Evolutionary conservation across 2,888 invertebrate species (phyloP), one percentile per base, ranked within the genome.

Genomic region (Synergus itoensis): DNA sequence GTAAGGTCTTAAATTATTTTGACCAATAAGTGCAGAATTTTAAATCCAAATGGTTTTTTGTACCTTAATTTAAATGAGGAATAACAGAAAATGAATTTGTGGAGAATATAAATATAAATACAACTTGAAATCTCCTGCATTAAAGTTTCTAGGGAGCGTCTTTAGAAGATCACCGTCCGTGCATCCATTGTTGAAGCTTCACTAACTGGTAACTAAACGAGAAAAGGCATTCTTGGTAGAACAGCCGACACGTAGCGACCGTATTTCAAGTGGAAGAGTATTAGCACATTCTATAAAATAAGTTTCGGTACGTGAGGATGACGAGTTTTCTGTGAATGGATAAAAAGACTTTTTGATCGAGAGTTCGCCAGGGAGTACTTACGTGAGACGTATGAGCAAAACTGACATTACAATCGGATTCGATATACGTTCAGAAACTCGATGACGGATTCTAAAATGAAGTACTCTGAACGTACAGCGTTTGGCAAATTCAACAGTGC

Each of bases 211-310:
- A 36, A 63, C 63, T 16, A 40, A 63, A 63, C 9, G 40, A 28
- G 36, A 16, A 36, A 16, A 63, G 16, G 36, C 40, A 36, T 63
- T 63, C 8, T 3, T 8, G 16, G 8, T 8, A 14, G 36, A 41
- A 41, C 40, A 41, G n/a, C 53, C 4, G 28, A 48, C 83, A 83
- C 83, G 81, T 81, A 81, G 80, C 73, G 64, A 79, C 77, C 18
- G 79, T 83, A 81, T 83, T 83, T 83, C 78, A 80, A 65, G 78
- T 67, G 28, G 21, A 76, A 36, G 83, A 79, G 81, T 79, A 83
- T 83, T 83, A 83, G 81, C 78, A 79, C 83, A 80, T 79, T 80
- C 78, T 79, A 78, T 79, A 79, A 83, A 81, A 81, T 83, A 83
- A 83, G 83, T 83, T 81, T 76, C 78, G 77, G 77, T 28, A 83